Conservation (phyloP, 2,797 vertebrate species). For the Urosaurus nigricauda region DNA sequence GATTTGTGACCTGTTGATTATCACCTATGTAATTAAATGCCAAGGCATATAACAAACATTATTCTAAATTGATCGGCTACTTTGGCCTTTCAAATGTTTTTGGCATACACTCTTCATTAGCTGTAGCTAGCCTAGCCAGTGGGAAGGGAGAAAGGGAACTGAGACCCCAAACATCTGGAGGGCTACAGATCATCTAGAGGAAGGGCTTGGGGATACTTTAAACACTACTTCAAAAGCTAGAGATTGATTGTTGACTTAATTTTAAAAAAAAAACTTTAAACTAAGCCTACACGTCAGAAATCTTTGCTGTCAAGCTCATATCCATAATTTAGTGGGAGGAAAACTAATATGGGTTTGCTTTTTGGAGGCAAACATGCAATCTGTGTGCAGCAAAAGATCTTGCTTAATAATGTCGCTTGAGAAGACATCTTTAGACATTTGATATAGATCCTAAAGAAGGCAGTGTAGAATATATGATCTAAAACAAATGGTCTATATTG, state of each 20-base stretch:
- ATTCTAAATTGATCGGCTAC: not conserved
- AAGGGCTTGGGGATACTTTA: not conserved
- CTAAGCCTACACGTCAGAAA: not conserved
- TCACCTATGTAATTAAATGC: slow-evolving; percentile 13
- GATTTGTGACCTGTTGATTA: slow-evolving; percentile 1
- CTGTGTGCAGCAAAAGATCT: not conserved
- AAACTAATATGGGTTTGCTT: not conserved
- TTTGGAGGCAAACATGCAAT: not conserved
- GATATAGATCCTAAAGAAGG: not conserved
- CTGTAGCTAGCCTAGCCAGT: not conserved
- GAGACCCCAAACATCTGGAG: too few relatives aligned
- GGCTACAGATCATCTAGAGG: not conserved
- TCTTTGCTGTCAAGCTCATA: not conserved
- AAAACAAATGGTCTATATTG: not conserved
- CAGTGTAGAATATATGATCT: not conserved
- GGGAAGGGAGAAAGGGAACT: too few relatives aligned
- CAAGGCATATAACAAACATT: not conserved
- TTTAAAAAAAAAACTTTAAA: not conserved
- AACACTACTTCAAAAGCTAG: not conserved
- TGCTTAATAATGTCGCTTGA: not conserved
- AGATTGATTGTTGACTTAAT: not conserved
- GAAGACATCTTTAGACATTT: not conserved
- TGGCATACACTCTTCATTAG: not conserved
- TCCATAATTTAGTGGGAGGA: not conserved
- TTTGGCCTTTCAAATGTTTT: not conserved